Conservation (phyloP, 2,797 vertebrate species). For the Chaetodon trifasciatus region DNA sequence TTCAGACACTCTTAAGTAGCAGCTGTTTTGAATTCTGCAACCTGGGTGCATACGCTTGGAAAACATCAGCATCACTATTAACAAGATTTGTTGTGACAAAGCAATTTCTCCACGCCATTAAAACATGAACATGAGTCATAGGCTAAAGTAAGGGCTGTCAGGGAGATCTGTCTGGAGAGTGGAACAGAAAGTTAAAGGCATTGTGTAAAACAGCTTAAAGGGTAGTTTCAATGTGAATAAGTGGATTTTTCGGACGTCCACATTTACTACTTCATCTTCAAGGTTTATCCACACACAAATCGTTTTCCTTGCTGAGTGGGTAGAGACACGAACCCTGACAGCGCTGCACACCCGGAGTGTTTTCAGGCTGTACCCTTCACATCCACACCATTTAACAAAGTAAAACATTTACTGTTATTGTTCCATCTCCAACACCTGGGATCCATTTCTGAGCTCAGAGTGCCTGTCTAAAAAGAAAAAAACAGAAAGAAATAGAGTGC, state of each 20-base stretch:
- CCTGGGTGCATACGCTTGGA: conserved; percentile 6
- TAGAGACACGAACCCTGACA: conserved; percentile 14
- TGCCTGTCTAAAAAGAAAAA: background rate
- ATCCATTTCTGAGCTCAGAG: conserved; percentile 40
- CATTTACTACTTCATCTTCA: background rate
- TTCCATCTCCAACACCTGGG: conserved; percentile 32
- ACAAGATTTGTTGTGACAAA: conserved; percentile 8
- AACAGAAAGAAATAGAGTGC: background rate
- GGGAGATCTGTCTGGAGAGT: background rate
- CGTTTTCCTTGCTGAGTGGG: background rate
- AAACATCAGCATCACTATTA: conserved; percentile 9
- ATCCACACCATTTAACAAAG: conserved; percentile 39
- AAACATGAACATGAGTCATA: background rate
- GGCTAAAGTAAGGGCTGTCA: background rate
- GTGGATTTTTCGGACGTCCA: background rate
- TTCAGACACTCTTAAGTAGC: conserved; percentile 1
- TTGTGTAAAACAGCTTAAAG: background rate
- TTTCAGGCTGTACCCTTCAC: conserved; percentile 18
- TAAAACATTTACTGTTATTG: conserved; percentile 45
- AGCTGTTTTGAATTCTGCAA: conserved; percentile 30
- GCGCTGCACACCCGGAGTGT: conserved; percentile 3
- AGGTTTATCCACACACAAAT: conserved; percentile 12
- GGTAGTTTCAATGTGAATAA: background rate
- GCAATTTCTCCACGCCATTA: conserved; percentile 9
- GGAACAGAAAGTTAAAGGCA: background rate